These are phyloP conservation scores for Enteromius anoplus DNA, from an alignment of 2,797 vertebrate genomes.

Conservation along the genomic window DNA sequence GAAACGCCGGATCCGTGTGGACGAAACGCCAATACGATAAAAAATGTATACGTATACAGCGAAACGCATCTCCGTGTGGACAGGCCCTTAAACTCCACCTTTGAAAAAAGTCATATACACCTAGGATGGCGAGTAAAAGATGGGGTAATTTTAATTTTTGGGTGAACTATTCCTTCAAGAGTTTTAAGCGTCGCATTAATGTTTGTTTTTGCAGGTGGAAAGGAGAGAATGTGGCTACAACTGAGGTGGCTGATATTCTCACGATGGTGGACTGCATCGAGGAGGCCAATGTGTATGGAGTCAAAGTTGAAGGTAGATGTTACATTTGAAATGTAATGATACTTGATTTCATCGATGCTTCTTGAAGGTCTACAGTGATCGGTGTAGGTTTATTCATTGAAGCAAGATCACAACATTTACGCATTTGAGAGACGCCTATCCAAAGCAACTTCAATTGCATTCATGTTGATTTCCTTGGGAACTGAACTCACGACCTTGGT, in stretches of 20 bases:
- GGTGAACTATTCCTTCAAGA: no score
- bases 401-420: background rate
- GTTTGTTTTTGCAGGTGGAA: slow-evolving; percentile 83
- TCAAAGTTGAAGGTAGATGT: slow-evolving; percentile 83
- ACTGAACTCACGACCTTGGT: no score
- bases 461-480: background rate
- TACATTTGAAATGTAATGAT: background rate
- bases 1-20: no score
- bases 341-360: background rate
- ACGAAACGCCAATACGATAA: no score
- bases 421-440: background rate
- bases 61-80: no score
- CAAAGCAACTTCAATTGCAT: background rate
- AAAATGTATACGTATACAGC: no score
- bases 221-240: slow-evolving; percentile 93
- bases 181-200: background rate
- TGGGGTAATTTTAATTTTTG: no score
- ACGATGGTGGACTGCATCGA: slow-evolving; percentile 75
- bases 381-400: background rate
- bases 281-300: slow-evolving; percentile 90
- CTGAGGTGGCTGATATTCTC: slow-evolving; percentile 85
- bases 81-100: no score
- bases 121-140: no score
- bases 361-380: background rate
- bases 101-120: no score